These are phyloP conservation scores for Ara ararauna DNA, from an alignment of 2,797 vertebrate genomes.

Conservation along the genomic window DNA sequence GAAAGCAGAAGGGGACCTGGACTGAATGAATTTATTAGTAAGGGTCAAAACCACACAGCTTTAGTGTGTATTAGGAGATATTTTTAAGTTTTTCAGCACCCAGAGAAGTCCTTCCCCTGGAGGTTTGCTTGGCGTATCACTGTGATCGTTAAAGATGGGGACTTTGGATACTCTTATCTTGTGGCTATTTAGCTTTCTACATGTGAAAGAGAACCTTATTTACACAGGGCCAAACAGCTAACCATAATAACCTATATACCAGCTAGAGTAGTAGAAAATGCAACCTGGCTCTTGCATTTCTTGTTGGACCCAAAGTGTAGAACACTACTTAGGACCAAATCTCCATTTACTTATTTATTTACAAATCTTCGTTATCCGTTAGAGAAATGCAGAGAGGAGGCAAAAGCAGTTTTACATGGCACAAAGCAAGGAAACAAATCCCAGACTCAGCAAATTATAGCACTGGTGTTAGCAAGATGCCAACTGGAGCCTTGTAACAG, in stretches of 20 bases:
- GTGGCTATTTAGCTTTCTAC: background rate
- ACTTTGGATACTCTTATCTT: background rate
- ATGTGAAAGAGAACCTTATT: background rate
- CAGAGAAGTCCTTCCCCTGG: rapidly evolving
- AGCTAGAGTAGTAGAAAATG: background rate
- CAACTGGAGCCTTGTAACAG: background rate
- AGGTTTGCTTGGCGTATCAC: background rate
- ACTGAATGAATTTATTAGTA: background rate
- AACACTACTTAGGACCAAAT: background rate
- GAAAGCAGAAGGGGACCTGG: background rate
- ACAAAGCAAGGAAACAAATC: background rate
- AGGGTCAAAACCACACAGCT: background rate
- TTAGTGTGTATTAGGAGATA: rapidly evolving
- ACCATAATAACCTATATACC: background rate
- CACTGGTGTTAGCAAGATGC: background rate
- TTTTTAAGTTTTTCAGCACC: background rate
- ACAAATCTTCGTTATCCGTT: background rate
- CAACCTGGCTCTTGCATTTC: background rate
- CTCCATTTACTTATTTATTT: background rate
- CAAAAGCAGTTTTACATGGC: background rate
- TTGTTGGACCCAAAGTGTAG: background rate
- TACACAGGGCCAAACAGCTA: background rate
- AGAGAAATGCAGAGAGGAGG: background rate
- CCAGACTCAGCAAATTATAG: background rate
- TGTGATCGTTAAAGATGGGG: background rate